These are phyloP conservation scores for Dendroctonus ponderosae DNA, from an alignment of 1,140 invertebrate genomes.

Conservation along the genomic window DNA sequence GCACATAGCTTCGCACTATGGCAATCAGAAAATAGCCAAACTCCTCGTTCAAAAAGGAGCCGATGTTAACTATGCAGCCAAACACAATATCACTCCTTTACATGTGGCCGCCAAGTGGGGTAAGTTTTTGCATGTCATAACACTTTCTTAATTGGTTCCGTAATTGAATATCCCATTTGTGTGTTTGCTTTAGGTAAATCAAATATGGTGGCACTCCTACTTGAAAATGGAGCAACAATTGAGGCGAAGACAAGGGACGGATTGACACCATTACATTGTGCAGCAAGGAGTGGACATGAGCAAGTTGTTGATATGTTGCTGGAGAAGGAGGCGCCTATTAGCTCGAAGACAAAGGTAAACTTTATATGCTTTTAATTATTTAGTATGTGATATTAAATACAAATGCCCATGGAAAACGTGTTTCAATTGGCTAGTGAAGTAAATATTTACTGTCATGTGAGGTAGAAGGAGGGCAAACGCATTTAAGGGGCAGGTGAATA, in stretches of 20 bases:
- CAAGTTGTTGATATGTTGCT: slow-evolving; percentile 93
- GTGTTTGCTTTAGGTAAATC: slow-evolving; percentile 59
- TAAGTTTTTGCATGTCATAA: slow-evolving; percentile 9
- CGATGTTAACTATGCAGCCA: slow-evolving; percentile 97
- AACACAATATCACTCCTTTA: slow-evolving; percentile 89
- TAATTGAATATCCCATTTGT: not conserved
- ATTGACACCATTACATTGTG: slow-evolving; percentile 88
- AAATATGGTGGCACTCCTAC: slow-evolving; percentile 91
- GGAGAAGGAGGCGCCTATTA: slow-evolving; percentile 91
- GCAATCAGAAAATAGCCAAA: slow-evolving; percentile 93
- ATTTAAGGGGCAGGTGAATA: too few relatives aligned
- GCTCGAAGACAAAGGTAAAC: slow-evolving; percentile 94
- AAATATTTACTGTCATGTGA: too few relatives aligned
- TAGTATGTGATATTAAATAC: too few relatives aligned
- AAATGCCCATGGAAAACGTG: too few relatives aligned
- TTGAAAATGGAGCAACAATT: slow-evolving; percentile 90
- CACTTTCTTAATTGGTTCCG: not conserved
- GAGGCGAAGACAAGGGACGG: slow-evolving; percentile 95
- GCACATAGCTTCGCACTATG: slow-evolving; percentile 98
- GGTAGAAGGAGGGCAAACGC: too few relatives aligned
- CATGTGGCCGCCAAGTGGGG: slow-evolving; percentile 99
- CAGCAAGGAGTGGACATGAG: slow-evolving; percentile 95
- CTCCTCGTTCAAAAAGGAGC: slow-evolving; percentile 92
- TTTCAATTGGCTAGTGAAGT: too few relatives aligned
- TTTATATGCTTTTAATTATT: too few relatives aligned